Conservation (phyloP, 2,797 vertebrate species). For the Malurus leucopterus region DNA sequence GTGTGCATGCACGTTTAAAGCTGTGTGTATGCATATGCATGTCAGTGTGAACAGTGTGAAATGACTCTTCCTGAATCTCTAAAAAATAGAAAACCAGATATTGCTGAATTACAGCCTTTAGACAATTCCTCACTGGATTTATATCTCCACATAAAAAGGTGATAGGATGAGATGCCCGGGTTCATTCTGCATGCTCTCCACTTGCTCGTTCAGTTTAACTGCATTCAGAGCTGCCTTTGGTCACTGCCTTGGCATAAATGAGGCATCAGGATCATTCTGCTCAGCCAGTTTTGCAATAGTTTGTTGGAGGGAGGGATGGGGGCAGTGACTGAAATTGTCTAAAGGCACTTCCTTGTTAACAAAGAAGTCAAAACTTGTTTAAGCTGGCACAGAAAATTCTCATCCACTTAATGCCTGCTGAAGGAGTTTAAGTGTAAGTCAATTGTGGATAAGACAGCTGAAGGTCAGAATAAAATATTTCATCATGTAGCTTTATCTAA, state of each 20-base stretch:
- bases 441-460: neutral
- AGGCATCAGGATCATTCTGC: neutral
- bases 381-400: neutral
- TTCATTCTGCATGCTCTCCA: neutral
- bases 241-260: neutral
- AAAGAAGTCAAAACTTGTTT: neutral
- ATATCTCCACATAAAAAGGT: neutral
- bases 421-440: neutral
- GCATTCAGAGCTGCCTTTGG: neutral
- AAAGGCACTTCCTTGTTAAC: neutral
- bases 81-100: neutral
- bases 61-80: neutral
- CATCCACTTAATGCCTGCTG: neutral
- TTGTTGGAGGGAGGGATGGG: neutral
- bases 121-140: neutral
- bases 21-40: neutral
- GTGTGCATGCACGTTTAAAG: neutral
- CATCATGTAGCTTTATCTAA: neutral
- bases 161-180: neutral
- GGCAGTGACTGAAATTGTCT: neutral
- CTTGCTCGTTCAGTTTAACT: neutral
- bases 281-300: neutral
- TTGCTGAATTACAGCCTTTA: neutral
- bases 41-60: neutral
- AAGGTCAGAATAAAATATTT: neutral